A percentile compares a stretch with the other conserved stretches of the same genome.
Conservation (phyloP, 2,888 invertebrate genomes). For the Phasia obesa region DNA sequence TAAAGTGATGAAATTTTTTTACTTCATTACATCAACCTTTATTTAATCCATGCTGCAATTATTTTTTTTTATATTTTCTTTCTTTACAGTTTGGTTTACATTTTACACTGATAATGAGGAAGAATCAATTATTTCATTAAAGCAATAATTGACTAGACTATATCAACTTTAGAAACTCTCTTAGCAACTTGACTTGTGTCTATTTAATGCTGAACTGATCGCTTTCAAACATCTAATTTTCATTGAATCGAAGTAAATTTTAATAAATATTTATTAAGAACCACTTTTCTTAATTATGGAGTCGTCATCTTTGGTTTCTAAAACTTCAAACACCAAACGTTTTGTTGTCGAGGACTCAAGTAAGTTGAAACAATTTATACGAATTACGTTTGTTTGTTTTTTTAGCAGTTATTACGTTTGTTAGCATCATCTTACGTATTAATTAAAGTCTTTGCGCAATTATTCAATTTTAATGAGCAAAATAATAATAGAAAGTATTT, state of each 20-base stretch:
- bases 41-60: conserved; percentile 32
- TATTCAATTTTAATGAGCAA: too few relatives aligned
- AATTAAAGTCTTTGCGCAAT: too few relatives aligned
- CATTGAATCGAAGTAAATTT: neutral
- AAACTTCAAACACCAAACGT: conserved; percentile 76
- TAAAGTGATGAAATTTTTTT: conserved; percentile 45
- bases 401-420: neutral
- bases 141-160: neutral
- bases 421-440: too few relatives aligned
- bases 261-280: conserved; percentile 4
- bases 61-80: conserved; percentile 9
- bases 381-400: conserved; percentile 8
- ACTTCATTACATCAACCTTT: conserved; percentile 51
- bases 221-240: neutral
- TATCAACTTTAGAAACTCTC: neutral
- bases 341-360: conserved; percentile 80
- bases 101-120: conserved; percentile 1
- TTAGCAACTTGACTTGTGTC: neutral
- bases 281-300: conserved; percentile 68
- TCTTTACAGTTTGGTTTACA: conserved; percentile 23
- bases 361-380: conserved; percentile 73
- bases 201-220: neutral
- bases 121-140: conserved; percentile 30
- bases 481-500: too few relatives aligned
- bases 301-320: conserved; percentile 68